Base-by-base conservation (phyloP, 1,140 invertebrate species). In the Diachasma alloeum region DNA sequence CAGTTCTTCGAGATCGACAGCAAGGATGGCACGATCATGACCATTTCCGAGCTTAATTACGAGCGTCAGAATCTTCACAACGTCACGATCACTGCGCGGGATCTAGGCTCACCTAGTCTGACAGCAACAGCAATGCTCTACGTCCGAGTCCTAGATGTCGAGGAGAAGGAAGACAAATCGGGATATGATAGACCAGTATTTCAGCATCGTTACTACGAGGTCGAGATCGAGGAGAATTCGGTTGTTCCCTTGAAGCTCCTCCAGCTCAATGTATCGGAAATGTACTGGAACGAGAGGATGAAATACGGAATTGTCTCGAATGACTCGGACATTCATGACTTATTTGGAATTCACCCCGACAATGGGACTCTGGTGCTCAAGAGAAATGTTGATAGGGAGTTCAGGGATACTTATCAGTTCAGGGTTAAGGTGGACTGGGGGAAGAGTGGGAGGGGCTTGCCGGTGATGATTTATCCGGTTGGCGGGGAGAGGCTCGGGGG, bases 1-100 rank as follows among this genome's bases (percentile, higher is more conserved):
- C 93, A 93, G 73, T 87, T 94, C n/a, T 96, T 96, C 82, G 87
- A 92, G 19, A 94, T 96, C 48, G 95, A 96, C 83, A 94, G 93
- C 0, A 94, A 95, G 79, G 95, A 96, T 77, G 96, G 96, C 13
- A 91, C 93, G 0, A 91, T 97, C 4, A 95, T 93, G 10, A 96
- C 94, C 0, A 92, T 93, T 4, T 91, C 91, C 0, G 92, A 91
- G 78, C 90, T 97, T 9, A 94, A 96, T 82, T 96, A 94, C 80
- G 94, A 95, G 86, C 59, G 68, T 37, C 83, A 92, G 79, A 88
- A 87, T 36, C 84, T 90, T 15, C 93, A 95, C 82, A 96, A 96
- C 85, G 88, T 97, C 0, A 94, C 94, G 0, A 92, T 97, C 0
- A 92, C 95, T 6, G 96, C 95, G 0, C 95, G 95, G 0, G 96